Conservation (phyloP, 2,113 vertebrate species). For the Regulus satrapa region DNA sequence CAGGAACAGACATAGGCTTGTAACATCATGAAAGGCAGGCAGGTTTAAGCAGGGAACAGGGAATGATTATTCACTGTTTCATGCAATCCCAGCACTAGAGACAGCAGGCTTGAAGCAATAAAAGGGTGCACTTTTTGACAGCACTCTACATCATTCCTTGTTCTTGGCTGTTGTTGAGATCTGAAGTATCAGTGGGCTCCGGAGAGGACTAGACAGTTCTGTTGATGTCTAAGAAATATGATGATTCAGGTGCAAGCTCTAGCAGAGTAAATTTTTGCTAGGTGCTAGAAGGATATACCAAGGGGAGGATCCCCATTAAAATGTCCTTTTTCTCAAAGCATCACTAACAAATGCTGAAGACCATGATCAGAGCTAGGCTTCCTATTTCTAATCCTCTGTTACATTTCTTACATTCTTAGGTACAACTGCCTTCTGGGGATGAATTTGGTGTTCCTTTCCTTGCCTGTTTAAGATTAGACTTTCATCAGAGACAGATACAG, state of each 20-base stretch:
- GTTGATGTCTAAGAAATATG: neutral
- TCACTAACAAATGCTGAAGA: neutral
- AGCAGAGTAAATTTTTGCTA: neutral
- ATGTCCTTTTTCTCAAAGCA: neutral
- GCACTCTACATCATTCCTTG: neutral
- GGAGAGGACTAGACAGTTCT: neutral
- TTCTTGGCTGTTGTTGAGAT: neutral
- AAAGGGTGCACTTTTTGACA: constrained; percentile 15
- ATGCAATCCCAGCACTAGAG: neutral
- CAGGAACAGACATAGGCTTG: neutral
- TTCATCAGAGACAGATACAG: neutral
- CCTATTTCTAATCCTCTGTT: neutral
- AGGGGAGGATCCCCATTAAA: neutral
- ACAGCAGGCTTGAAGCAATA: neutral
- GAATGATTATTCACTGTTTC: neutral
- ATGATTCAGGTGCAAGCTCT: neutral
- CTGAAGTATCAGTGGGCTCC: neutral
- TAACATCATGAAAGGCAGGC: neutral
- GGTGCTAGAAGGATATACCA: neutral
- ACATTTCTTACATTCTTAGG: neutral
- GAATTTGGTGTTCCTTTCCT: neutral
- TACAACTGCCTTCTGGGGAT: neutral
- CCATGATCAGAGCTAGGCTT: neutral
- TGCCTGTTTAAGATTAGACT: neutral
- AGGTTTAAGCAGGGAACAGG: neutral